phyloP scores from a whole-genome alignment of 2,113 vertebrate genomes.

The Pycnonotus jocosus region DNA sequence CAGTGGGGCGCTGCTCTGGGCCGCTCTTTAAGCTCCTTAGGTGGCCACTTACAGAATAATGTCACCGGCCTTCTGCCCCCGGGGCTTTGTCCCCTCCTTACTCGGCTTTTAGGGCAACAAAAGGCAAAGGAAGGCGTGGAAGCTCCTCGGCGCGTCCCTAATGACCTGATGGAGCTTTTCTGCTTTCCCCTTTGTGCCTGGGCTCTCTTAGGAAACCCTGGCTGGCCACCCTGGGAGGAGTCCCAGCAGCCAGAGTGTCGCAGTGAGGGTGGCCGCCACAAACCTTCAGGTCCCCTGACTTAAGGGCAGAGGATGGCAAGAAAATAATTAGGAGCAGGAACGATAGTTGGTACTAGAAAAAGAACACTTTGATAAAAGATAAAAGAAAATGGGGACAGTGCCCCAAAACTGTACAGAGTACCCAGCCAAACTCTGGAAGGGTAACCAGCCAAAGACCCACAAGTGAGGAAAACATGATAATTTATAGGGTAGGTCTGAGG shows the following conservation, averaged over 20 bases:
- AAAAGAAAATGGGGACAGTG: not conserved
- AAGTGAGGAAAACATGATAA: not conserved
- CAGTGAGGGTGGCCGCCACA: not conserved
- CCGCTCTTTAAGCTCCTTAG: not conserved
- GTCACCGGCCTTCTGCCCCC: conserved; percentile 1
- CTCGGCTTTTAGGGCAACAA: conserved; percentile 37
- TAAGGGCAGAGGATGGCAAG: not conserved
- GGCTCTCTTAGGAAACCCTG: not conserved
- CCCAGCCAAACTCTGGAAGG: not conserved
- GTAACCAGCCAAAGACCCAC: not conserved
- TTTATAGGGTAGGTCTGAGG: not conserved
- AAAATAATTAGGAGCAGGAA: not conserved
- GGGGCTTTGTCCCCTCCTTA: conserved; percentile 24
- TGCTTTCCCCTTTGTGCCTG: not conserved
- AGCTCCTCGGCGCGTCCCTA: conserved; percentile 7
- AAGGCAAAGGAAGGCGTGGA: not conserved
- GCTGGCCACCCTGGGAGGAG: not conserved
- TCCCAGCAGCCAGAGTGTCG: not conserved
- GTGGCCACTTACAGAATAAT: not conserved
- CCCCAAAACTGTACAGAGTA: not conserved
- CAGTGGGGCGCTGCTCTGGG: not conserved
- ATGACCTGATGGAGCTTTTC: conserved; percentile 12
- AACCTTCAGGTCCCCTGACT: not conserved
- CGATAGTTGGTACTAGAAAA: not conserved
- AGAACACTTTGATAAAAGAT: not conserved